Evolutionary conservation across 2,113 vertebrate genomes (phyloP), one percentile per base, ranked within the genome.

Genomic region (Chaenocephalus aceratus): DNA sequence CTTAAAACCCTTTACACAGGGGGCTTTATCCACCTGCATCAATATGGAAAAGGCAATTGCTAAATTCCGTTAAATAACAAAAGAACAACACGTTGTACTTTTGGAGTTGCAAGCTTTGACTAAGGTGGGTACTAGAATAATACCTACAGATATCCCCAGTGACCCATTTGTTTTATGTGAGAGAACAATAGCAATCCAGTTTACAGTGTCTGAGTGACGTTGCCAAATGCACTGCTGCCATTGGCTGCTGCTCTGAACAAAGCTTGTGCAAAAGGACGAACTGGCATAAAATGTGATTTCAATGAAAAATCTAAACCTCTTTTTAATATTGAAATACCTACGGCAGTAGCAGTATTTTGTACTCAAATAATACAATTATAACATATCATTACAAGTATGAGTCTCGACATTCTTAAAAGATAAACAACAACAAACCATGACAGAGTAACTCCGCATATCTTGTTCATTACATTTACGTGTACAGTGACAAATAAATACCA

Each of bases 181-280:
- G 75, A 83, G 91, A 92, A 92, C 92, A 94, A 93, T 88, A 81
- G 88, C 89, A 67, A 44, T 64, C 62, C 85, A 71, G 89, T 6
- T 80, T 2, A 72, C 67, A 63, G 78, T 15, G 83, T 2, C 41
- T 41, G 60, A 18, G 72, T 93, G 89, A 92, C 88, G 83, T 68
- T 21, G 53, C 6, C 34, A 7, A 72, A 79, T 16, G 72, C 78
- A 52, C 15, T 49, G 82, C 80, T 71, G 57, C 80, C 36, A 94
- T 91, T 93, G 91, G 93, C 87, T 89, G 74, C 60, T 41, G 65
- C 49, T 49, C 51, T 52, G 90, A 90, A 92, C 93, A 93, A 93
- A 93, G 90, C 88, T 92, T 72, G 64, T 10, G 74, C 46, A 78
- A 74, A 83, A 61, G 26, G 21, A 87, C 45, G 30, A 79, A 9